These are phyloP conservation scores for Matsumurasca onukii DNA, from an alignment of 1,140 invertebrate genomes.

Conservation along the genomic window DNA sequence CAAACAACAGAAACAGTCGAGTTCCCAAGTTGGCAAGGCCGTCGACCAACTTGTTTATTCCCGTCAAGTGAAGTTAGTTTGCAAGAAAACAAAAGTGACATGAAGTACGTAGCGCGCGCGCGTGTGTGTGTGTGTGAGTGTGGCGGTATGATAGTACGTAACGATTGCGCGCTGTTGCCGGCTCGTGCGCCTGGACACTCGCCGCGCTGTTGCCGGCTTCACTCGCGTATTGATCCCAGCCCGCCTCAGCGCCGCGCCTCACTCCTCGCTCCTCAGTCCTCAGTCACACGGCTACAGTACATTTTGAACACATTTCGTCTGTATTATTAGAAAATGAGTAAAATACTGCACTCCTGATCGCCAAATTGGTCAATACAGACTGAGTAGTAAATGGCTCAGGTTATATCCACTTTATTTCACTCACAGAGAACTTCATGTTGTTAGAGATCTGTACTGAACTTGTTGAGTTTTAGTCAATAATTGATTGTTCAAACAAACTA, in stretches of 20 bases:
- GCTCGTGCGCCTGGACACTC: background rate
- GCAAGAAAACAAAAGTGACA: conserved; percentile 14
- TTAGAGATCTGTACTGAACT: too few species aligned
- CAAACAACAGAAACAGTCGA: background rate
- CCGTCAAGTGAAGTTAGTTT: conserved; percentile 17
- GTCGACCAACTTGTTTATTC: conserved; percentile 4
- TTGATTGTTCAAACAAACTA: too few species aligned
- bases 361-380: too few species aligned
- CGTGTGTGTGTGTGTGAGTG: background rate
- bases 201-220: conserved; percentile 3
- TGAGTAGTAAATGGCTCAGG: too few species aligned
- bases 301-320: too few species aligned
- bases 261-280: background rate
- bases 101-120: background rate
- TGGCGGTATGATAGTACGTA: background rate
- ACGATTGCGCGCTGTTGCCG: conserved; percentile 20
- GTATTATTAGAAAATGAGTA: too few species aligned
- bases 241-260: background rate
- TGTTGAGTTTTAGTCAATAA: too few species aligned
- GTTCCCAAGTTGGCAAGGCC: conserved; percentile 12
- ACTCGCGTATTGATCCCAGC: background rate
- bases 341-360: too few species aligned
- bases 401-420: too few species aligned
- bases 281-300: too few species aligned
- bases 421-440: too few species aligned